Base-by-base conservation (phyloP, 2,888 invertebrate genomes). In the Phlogophora meticulosa region DNA sequence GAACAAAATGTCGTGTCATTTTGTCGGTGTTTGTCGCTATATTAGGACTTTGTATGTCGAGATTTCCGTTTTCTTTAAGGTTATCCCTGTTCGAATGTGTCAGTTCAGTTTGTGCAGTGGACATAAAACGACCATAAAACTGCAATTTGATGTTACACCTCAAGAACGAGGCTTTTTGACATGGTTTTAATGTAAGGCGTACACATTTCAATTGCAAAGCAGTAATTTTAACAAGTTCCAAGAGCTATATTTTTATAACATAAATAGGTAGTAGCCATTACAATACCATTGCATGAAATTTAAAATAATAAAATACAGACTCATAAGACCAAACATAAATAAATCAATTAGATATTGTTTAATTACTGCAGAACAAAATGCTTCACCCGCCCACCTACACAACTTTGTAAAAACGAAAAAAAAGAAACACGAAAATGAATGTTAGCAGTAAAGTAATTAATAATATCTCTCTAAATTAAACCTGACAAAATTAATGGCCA, bases 381-480 rank as follows among this genome's bases (percentile, higher is more conserved):
- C 48, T 69, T 42, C 43, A 42, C 34, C 20, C 24, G 20, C 32
- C 4, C 11, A 40, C 52, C 42, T 62, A 52, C 34, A 52, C 22
- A 28, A 53, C 15, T 62, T 45, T n/a, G 34, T 45, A 64, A 59
- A n/a, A 48, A 20, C 0, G 10, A 34, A 59, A 60, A 10, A 48
- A 74, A 53, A 61, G 45, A 53, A 77, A 72, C 64, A 77, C 7
- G 43, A 59, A 78, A 77, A 62, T 62, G 15, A 65, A 72, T 77
- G 78, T 62, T 66, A 43, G 38, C 60, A 46, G 61, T 58, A 34
- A 58, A 72, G 61, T 43, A 65, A 76, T 76, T 77, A 77, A 76
- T 76, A 76, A 77, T 65, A 76, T 72, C 48, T 63, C 62, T 45
- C 55, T 74, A 71, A 73, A 76, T 76, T 71, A 62, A 63, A 71